Conservation (phyloP, 1,140 invertebrate species). For the Drosophila pseudoobscura region DNA sequence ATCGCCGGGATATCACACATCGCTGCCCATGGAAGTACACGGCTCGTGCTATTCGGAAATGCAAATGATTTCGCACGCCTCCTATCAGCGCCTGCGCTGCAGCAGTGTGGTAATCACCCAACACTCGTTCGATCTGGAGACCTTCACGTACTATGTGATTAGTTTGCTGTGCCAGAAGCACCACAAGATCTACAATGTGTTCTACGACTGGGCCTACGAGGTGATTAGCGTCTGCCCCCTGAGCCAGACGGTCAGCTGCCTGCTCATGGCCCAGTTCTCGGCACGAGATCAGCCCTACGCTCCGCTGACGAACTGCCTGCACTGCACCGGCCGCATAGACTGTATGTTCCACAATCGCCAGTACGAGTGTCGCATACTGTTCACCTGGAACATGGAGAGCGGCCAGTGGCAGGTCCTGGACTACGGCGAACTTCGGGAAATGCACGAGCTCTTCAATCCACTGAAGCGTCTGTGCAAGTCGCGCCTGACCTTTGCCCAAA, state of each 20-base stretch:
- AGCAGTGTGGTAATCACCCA: slow-evolving; percentile 88
- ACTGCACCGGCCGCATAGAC: slow-evolving; percentile 70
- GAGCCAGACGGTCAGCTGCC: slow-evolving; percentile 84
- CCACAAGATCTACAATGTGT: slow-evolving; percentile 90
- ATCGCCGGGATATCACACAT: slow-evolving; percentile 81
- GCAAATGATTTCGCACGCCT: slow-evolving; percentile 86
- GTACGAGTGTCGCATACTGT: slow-evolving; percentile 88
- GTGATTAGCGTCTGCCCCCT: slow-evolving; percentile 88
- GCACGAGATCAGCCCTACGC: slow-evolving; percentile 84
- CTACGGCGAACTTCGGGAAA: slow-evolving; percentile 86
- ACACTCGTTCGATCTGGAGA: slow-evolving; percentile 90
- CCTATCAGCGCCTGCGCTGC: slow-evolving; percentile 84
- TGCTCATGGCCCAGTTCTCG: slow-evolving; percentile 85
- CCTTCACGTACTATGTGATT: slow-evolving; percentile 90
- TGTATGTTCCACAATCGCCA: slow-evolving; percentile 86
- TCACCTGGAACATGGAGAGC: slow-evolving; percentile 87
- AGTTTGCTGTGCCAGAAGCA: slow-evolving; percentile 88
- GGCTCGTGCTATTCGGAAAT: slow-evolving; percentile 89
- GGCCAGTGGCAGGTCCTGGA: slow-evolving; percentile 87
- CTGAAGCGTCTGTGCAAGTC: slow-evolving; percentile 57
- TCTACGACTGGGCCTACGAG: slow-evolving; percentile 91
- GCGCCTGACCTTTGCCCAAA: slow-evolving; percentile 54
- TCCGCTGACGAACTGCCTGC: slow-evolving; percentile 81
- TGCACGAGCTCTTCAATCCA: slow-evolving; percentile 82
- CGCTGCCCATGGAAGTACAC: slow-evolving; percentile 89